phyloP scores from a whole-genome alignment of 2,113 vertebrate species.

The Vimba vimba region DNA sequence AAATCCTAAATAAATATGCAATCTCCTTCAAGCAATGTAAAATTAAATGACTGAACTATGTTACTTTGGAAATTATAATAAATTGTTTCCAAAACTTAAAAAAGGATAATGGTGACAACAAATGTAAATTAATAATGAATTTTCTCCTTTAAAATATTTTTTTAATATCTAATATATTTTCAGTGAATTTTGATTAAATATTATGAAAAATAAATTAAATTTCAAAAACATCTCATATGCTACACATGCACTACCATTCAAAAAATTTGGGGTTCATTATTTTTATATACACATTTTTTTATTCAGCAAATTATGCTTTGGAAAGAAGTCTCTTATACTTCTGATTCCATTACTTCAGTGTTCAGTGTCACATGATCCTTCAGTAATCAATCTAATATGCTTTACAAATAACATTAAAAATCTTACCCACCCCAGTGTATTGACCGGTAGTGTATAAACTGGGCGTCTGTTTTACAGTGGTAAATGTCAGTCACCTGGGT shows the following conservation, averaged over 20 bases:
- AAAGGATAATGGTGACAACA: neutral
- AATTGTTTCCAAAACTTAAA: neutral
- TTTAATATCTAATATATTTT: too few species aligned
- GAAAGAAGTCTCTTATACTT: too few species aligned
- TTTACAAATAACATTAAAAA: neutral
- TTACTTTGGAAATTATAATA: neutral
- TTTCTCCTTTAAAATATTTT: neutral
- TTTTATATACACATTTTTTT: neutral
- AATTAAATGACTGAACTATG: neutral
- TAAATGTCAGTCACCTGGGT: conserved; percentile 69
- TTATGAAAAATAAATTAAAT: too few species aligned
- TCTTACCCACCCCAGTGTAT: neutral
- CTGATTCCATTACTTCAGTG: neutral
- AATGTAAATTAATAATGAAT: neutral
- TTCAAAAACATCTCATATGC: too few species aligned
- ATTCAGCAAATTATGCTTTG: neutral
- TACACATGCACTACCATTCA: neutral
- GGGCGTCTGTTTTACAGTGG: neutral
- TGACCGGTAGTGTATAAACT: neutral
- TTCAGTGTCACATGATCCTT: neutral
- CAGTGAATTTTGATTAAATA: too few species aligned
- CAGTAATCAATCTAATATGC: neutral
- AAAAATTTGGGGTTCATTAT: neutral
- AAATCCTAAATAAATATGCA: neutral
- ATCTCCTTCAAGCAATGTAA: neutral